Conservation (phyloP, 2,113 vertebrate species). For the Rhegmatorhina hoffmannsi region DNA sequence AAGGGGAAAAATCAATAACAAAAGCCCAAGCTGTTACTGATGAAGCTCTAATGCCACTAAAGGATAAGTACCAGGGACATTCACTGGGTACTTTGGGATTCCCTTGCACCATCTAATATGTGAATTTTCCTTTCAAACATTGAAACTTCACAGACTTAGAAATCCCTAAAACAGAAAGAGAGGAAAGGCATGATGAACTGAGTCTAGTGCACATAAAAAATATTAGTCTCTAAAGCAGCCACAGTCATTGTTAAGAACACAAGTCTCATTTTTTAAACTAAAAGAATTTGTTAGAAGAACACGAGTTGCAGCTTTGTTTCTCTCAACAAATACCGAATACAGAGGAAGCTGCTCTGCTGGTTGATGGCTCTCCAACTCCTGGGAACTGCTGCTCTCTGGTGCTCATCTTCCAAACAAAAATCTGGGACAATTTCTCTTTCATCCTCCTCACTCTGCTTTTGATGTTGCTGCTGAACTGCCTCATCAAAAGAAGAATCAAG, state of each 20-base stretch:
- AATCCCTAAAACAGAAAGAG: neutral
- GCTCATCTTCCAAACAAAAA: slow-evolving; percentile 38
- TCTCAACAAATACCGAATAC: neutral
- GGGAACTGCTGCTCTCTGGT: slow-evolving; percentile 66
- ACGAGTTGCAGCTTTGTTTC: neutral
- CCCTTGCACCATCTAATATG: fast-evolving
- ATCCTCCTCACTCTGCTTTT: neutral
- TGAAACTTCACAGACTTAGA: neutral
- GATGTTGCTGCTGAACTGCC: neutral
- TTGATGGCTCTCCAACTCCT: slow-evolving; percentile 39
- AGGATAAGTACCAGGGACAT: neutral
- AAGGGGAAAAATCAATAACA: neutral
- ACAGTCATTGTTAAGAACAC: neutral
- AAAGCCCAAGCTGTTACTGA: neutral
- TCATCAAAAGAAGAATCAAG: neutral
- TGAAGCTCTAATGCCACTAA: neutral
- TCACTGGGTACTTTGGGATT: neutral
- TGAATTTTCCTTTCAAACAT: neutral
- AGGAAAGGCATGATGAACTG: neutral
- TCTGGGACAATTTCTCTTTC: neutral
- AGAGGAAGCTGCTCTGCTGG: neutral
- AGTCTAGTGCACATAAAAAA: neutral
- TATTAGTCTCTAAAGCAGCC: neutral
- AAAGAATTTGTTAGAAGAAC: neutral
- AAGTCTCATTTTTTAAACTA: neutral